Conservation (phyloP, 2,888 invertebrate species). For the Theristus sp. region DNA sequence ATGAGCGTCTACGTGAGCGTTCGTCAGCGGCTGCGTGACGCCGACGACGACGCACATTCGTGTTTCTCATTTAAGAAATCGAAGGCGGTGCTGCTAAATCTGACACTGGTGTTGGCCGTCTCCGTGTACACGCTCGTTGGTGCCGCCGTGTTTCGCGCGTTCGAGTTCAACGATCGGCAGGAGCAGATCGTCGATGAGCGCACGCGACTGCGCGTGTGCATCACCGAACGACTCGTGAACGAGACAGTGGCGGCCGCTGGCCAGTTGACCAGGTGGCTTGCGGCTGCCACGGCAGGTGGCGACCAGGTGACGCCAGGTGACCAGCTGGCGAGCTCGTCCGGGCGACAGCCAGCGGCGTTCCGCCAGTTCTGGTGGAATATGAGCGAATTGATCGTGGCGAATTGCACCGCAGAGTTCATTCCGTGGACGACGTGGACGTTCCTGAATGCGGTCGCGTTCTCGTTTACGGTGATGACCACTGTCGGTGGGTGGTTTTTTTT, state of each 20-base stretch:
- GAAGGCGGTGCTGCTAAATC: not conserved
- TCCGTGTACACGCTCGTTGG: not conserved
- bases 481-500: not conserved
- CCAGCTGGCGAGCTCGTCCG: too few species aligned
- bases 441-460: not conserved
- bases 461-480: constrained; percentile 1
- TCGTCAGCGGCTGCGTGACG: too few species aligned
- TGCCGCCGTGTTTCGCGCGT: not conserved
- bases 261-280: too few species aligned
- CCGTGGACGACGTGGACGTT: not conserved
- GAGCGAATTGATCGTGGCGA: not conserved
- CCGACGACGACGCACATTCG: too few species aligned
- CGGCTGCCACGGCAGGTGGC: too few species aligned
- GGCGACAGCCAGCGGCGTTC: too few species aligned
- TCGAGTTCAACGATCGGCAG: not conserved
- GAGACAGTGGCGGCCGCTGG: too few species aligned
- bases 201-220: not conserved
- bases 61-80: not conserved
- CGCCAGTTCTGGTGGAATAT: too few species aligned
- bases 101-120: not conserved
- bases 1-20: too few species aligned
- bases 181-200: not conserved
- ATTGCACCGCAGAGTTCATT: not conserved
- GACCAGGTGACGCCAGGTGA: too few species aligned
- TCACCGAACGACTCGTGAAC: too few species aligned